Conservation (phyloP, 2,113 vertebrate genomes). For the Prionailurus viverrinus region DNA sequence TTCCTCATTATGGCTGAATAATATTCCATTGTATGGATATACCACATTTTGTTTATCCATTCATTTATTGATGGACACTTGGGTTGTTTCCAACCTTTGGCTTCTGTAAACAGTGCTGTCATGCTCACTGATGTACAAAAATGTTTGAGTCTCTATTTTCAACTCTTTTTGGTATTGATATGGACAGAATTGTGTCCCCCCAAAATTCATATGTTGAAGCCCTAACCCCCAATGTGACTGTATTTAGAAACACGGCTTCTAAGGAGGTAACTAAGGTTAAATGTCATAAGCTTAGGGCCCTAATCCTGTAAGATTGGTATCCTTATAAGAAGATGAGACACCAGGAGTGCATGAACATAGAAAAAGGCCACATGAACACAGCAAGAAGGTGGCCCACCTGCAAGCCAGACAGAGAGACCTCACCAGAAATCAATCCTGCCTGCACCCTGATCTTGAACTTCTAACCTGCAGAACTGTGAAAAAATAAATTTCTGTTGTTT, state of each 20-base stretch:
- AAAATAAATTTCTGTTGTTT: conserved; percentile 47
- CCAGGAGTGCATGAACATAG: background rate
- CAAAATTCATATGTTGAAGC: background rate
- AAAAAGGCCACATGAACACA: background rate
- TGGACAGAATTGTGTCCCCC: background rate
- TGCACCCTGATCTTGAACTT: background rate
- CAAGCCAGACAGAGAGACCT: background rate
- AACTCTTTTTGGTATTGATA: conserved; percentile 24
- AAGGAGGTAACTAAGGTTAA: conserved; percentile 48
- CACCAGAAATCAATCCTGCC: background rate
- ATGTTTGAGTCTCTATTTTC: conserved; percentile 24
- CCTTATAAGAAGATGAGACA: background rate
- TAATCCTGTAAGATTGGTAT: background rate
- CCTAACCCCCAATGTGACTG: background rate
- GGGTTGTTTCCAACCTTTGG: conserved; percentile 30
- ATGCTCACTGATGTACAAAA: background rate
- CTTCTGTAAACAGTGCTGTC: background rate
- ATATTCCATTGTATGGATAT: background rate
- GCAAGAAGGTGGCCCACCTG: conserved; percentile 12
- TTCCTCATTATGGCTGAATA: conserved; percentile 1
- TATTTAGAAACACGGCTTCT: background rate
- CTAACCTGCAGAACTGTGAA: conserved; percentile 17
- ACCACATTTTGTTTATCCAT: background rate
- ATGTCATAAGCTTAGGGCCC: background rate
- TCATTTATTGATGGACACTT: background rate